Base-by-base conservation (phyloP, 2,888 invertebrate genomes). In the Acronicta psi region DNA sequence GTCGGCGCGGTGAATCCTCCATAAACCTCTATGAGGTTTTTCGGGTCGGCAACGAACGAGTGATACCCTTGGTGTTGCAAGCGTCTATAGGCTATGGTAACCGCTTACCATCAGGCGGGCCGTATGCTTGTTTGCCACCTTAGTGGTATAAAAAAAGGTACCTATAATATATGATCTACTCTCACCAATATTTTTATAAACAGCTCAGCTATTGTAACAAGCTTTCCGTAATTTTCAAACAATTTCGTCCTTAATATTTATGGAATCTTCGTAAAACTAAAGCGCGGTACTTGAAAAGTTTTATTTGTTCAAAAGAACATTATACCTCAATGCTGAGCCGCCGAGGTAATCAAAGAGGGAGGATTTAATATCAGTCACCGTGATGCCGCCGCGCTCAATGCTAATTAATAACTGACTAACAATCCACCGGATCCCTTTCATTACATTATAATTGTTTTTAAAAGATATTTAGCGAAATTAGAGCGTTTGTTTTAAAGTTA, bases 401-500 rank as follows among this genome's bases (percentile, higher is more conserved):
- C 84, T 90, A 91, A 92, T 92, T 91, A 92, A 92, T 83, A 81
- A 81, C 83, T 77, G 80, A 74, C 83, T 79, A 80, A 80, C 70
- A 65, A 77, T 79, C 80, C 67, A 73, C 71, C 71, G 69, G 70
- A 77, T 76, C 75, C 73, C 79, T 87, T 88, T 89, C 86, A 87
- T 88, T 89, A 83, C 81, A 82, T 83, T 81, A 76, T 86, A 89
- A 92, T 93, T 93, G 91, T 91, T 93, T 91, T 90, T 85, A 84
- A 88, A 89, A 86, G 82, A 84, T 73, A 77, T 78, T 77, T 44
- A 73, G 73, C 72, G 76, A 81, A 77, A 85, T 85, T 85, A 81
- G 73, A 75, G 7, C 36, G 38, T 57, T 72, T 65, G 68, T 65
- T 59, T 59, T 18, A 38, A 47, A 47, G 44, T 10, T 29, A 51